Conservation (phyloP, 2,797 vertebrate species). For the Australoheros facetus region DNA sequence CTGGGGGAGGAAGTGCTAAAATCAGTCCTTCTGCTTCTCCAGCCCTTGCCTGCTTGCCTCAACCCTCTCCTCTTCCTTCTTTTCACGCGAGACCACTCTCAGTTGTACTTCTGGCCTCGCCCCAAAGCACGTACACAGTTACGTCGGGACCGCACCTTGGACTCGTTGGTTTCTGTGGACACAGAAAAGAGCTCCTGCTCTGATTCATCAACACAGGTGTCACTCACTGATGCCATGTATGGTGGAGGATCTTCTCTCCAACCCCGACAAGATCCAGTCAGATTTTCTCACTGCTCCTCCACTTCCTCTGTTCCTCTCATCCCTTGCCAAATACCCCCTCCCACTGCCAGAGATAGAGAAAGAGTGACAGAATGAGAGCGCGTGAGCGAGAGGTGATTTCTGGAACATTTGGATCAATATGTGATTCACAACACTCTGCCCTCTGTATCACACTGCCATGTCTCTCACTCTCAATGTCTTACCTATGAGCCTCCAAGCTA, state of each 20-base stretch:
- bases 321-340: conserved; percentile 79
- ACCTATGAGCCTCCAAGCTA: conserved; percentile 71
- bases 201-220: conserved; percentile 88
- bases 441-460: conserved; percentile 68
- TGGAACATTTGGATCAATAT: conserved; percentile 67
- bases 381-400: conserved; percentile 74
- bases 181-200: conserved; percentile 93
- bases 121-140: conserved; percentile 64
- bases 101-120: conserved; percentile 84
- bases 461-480: conserved; percentile 76
- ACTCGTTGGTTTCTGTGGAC: conserved; percentile 80
- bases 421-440: conserved; percentile 62
- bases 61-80: conserved; percentile 94
- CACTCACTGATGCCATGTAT: conserved; percentile 82
- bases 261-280: conserved; percentile 66
- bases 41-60: conserved; percentile 92
- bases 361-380: conserved; percentile 69
- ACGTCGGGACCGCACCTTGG: conserved; percentile 71
- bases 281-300: conserved; percentile 73
- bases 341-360: conserved; percentile 67
- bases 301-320: conserved; percentile 84
- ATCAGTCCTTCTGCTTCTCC: conserved; percentile 89
- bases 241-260: conserved; percentile 59
- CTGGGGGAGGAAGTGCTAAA: conserved; percentile 92
- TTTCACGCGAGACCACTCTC: conserved; percentile 89